Base-by-base conservation (phyloP, 2,113 vertebrate genomes). In the Rana temporaria region DNA sequence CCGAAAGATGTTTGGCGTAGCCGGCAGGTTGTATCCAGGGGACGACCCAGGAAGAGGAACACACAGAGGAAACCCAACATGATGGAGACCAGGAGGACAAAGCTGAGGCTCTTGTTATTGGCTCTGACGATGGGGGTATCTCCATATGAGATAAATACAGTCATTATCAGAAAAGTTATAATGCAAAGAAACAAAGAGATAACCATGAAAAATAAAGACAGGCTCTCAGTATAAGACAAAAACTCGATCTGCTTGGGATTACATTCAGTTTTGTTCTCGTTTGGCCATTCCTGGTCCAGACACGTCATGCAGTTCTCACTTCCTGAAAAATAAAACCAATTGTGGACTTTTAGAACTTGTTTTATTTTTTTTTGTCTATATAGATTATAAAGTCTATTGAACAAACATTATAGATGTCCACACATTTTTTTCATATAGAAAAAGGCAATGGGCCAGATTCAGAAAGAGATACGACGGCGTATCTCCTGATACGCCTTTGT, bases 221-320 rank as follows among this genome's bases (percentile, higher is more conserved):
- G 17, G 18, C n/a, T 75, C 56, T 60, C 20, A 15, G 42, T 60
- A 26, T 75, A 75, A n/a, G 56, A 75, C 17, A 75, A 30, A 60
- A 75, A 75, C n/a, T 75, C 72, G 5, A 32, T 18, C 55, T 34
- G 55, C 60, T 75, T 75, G 24, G 55, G 1, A n/a, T 38, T 19
- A 20, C 73, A 76, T 34, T 16, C 6, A 24, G 32, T 57, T n/a
- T 38, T 63, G 1, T 62, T 62, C 19, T 76, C 57, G 48, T 76
- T 76, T 26, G 73, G 73, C 73, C 57, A 63, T 16, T 76, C 73
- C 19, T 32, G 30, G 18, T 20, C 19, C 4, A 30, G 16, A 20
- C 73, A 76, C 22, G 12, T 76, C 16, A 42, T 42, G 30, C 73
- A 76, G 55, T 76, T 76, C 42, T 76, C 57, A 62, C 55, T 63